phyloP scores from a whole-genome alignment of 2,797 vertebrate genomes.

The Melanotaenia nigrans region DNA sequence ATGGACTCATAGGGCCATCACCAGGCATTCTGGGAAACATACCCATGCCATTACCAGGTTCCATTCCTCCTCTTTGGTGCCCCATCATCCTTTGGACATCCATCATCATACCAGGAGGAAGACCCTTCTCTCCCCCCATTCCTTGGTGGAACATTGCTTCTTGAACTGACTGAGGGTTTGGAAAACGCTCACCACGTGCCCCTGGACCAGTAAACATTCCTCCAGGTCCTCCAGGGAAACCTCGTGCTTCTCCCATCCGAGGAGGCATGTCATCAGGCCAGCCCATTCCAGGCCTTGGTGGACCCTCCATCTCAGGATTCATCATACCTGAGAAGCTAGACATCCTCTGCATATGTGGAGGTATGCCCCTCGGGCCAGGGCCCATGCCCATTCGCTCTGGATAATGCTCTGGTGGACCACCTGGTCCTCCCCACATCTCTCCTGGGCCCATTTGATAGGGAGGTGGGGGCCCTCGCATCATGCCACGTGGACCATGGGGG shows the following conservation, averaged over 20 bases:
- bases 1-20: constrained; percentile 96
- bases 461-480: constrained; percentile 94
- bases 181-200: constrained; percentile 94
- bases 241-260: constrained; percentile 93
- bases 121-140: constrained; percentile 93
- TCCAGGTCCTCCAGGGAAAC: constrained; percentile 89
- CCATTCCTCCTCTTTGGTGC: constrained; percentile 92
- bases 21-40: constrained; percentile 95
- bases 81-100: constrained; percentile 96
- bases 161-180: constrained; percentile 93
- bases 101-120: constrained; percentile 94
- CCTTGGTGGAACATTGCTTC: constrained; percentile 98
- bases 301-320: constrained; percentile 95
- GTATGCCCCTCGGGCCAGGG: constrained; percentile 89
- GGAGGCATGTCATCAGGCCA: constrained; percentile 97
- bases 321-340: constrained; percentile 97
- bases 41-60: constrained; percentile 89
- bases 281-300: constrained; percentile 93
- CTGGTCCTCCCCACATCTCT: constrained; percentile 95
- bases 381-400: constrained; percentile 92
- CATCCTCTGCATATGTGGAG: constrained; percentile 94
- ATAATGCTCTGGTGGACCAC: constrained; percentile 90
- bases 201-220: constrained; percentile 93
- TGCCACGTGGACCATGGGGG: constrained; percentile 92
- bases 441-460: constrained; percentile 96